phyloP scores from a whole-genome alignment of 1,140 invertebrate genomes.

The Drosophila triauraria region DNA sequence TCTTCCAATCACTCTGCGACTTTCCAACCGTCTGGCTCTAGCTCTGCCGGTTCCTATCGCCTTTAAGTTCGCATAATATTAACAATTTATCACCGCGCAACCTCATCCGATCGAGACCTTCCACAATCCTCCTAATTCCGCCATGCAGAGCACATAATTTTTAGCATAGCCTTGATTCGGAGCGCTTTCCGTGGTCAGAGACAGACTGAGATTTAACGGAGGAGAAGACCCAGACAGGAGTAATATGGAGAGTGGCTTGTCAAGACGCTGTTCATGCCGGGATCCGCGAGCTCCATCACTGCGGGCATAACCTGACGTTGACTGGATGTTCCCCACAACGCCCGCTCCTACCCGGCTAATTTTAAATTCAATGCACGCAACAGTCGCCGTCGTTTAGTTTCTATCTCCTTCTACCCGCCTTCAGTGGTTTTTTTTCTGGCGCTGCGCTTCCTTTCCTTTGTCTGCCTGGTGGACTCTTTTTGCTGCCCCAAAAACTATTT shows the following conservation, averaged over 20 bases:
- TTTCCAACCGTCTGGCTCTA: background rate
- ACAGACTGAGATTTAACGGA: constrained; percentile 42
- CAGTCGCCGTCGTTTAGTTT: constrained; percentile 72
- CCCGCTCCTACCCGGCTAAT: constrained; percentile 49
- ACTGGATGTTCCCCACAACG: constrained; percentile 17
- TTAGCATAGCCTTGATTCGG: constrained; percentile 43
- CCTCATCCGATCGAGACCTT: constrained; percentile 3
- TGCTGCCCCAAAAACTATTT: constrained; percentile 71
- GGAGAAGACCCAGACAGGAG: constrained; percentile 2
- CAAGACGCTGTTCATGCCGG: constrained; percentile 29
- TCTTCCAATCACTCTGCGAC: constrained; percentile 13
- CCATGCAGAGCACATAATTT: constrained; percentile 55
- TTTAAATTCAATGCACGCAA: constrained; percentile 82
- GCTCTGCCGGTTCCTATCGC: constrained; percentile 7
- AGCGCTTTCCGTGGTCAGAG: constrained; percentile 34
- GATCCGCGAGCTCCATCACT: constrained; percentile 53
- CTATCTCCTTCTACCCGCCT: constrained; percentile 34
- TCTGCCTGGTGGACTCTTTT: constrained; percentile 33
- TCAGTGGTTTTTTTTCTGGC: constrained; percentile 22
- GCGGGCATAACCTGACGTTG: constrained; percentile 45
- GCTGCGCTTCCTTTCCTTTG: constrained; percentile 12
- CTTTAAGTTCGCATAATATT: constrained; percentile 44
- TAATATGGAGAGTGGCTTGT: constrained; percentile 23
- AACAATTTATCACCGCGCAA: constrained; percentile 48
- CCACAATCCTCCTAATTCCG: constrained; percentile 8